Evolutionary conservation across 1,140 invertebrate genomes (phyloP).

Genomic region (Heterodera carotae): DNA sequence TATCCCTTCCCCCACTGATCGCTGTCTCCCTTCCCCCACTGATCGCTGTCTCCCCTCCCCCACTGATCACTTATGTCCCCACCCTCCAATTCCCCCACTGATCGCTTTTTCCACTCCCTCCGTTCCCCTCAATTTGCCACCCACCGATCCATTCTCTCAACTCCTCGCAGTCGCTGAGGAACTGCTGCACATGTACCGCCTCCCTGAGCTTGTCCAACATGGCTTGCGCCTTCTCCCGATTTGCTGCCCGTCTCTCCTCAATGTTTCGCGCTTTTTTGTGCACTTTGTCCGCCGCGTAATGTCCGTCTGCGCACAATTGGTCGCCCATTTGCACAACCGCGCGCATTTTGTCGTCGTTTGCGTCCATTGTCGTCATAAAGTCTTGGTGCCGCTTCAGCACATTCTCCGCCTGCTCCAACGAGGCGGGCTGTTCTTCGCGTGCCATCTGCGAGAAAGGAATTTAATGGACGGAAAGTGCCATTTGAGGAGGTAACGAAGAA

Average conservation of each 20-base stretch:
- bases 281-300: slow-evolving; percentile 77
- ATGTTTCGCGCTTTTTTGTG: slow-evolving; percentile 93
- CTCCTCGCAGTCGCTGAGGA: slow-evolving; percentile 86
- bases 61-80: no score
- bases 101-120: not conserved
- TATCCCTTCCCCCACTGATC: no score
- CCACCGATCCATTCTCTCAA: slow-evolving; percentile 76
- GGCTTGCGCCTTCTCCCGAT: slow-evolving; percentile 75
- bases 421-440: slow-evolving; percentile 90
- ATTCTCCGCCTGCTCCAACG: slow-evolving; percentile 94
- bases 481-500: no score
- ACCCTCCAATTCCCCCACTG: no score
- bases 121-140: slow-evolving; percentile 60
- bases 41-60: not conserved
- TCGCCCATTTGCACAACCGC: slow-evolving; percentile 88
- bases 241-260: slow-evolving; percentile 80
- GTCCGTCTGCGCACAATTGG: slow-evolving; percentile 77
- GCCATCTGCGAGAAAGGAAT: slow-evolving; percentile 71
- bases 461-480: not conserved
- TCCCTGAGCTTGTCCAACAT: slow-evolving; percentile 87
- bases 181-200: slow-evolving; percentile 57
- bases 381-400: slow-evolving; percentile 92
- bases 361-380: slow-evolving; percentile 98
- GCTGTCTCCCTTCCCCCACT: no score
- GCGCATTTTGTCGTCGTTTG: slow-evolving; percentile 98